Conservation (phyloP, 2,113 vertebrate genomes). For the Coptodon rendalli region DNA sequence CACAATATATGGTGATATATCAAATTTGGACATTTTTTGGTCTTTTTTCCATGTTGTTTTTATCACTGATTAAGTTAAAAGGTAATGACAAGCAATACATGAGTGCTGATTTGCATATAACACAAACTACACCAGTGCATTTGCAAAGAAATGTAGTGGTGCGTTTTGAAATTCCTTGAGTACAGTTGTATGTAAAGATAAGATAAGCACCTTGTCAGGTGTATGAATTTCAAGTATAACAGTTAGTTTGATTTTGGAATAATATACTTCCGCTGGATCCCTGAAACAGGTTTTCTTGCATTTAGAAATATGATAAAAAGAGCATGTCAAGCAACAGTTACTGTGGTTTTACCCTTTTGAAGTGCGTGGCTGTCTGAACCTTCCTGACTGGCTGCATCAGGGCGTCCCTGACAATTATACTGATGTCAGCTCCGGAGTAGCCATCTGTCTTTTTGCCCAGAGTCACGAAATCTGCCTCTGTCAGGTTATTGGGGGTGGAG, state of each 20-base stretch:
- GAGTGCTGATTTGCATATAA: background rate
- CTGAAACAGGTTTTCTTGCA: background rate
- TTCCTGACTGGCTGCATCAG: slow-evolving; percentile 92
- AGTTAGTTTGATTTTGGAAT: background rate
- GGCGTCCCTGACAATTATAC: slow-evolving; percentile 85
- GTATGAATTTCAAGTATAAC: background rate
- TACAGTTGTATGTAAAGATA: background rate
- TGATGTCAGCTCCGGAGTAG: slow-evolving; percentile 92
- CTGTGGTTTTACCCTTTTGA: slow-evolving; percentile 78
- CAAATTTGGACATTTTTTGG: accelerated
- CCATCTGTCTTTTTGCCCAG: slow-evolving; percentile 81
- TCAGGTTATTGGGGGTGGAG: slow-evolving; percentile 75
- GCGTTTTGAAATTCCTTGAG: accelerated
- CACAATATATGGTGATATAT: background rate
- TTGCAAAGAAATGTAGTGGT: background rate
- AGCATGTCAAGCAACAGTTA: background rate
- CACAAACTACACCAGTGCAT: background rate
- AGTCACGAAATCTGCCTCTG: slow-evolving; percentile 76
- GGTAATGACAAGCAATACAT: background rate
- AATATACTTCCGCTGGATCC: background rate
- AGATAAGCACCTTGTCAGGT: background rate
- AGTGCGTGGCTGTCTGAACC: slow-evolving; percentile 89
- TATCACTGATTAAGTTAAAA: background rate
- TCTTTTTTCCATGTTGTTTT: accelerated
- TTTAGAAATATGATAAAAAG: background rate